Conservation (phyloP, 2,888 invertebrate genomes). For the Phasia obesa region DNA sequence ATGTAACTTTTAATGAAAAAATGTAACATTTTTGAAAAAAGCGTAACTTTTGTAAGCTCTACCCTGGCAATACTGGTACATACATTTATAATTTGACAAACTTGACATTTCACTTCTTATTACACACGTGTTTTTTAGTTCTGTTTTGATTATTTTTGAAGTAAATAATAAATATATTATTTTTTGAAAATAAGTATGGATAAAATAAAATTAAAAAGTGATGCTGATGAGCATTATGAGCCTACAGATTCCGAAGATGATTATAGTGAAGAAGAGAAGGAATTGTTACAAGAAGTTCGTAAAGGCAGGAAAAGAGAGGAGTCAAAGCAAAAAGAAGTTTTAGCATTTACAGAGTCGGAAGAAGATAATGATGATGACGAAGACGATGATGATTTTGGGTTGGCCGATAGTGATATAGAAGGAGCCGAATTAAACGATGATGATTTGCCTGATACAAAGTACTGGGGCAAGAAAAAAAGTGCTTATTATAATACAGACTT, state of each 20-base stretch:
- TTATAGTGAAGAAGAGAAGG: constrained; percentile 86
- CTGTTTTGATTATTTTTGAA: too few species aligned
- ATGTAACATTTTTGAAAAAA: too few species aligned
- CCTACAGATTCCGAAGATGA: constrained; percentile 89
- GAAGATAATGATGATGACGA: constrained; percentile 81
- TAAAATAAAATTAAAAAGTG: constrained; percentile 74
- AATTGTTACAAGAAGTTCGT: constrained; percentile 85
- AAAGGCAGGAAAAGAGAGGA: constrained; percentile 82
- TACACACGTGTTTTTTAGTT: too few species aligned
- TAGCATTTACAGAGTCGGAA: constrained; percentile 83
- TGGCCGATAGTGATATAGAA: constrained; percentile 90
- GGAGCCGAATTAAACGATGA: constrained; percentile 84
- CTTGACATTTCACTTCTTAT: too few species aligned
- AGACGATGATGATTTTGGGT: constrained; percentile 82
- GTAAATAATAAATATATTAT: too few species aligned
- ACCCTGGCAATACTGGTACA: too few species aligned
- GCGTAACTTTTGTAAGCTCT: too few species aligned
- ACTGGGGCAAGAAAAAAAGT: constrained; percentile 93
- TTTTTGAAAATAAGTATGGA: too few species aligned
- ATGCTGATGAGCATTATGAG: constrained; percentile 83
- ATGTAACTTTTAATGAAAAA: too few species aligned
- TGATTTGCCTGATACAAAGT: constrained; percentile 90
- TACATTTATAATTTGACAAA: too few species aligned
- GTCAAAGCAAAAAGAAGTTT: constrained; percentile 85
- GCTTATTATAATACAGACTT: constrained; percentile 94